Conservation (phyloP, 2,888 invertebrate species). For the Leucoma salicis region DNA sequence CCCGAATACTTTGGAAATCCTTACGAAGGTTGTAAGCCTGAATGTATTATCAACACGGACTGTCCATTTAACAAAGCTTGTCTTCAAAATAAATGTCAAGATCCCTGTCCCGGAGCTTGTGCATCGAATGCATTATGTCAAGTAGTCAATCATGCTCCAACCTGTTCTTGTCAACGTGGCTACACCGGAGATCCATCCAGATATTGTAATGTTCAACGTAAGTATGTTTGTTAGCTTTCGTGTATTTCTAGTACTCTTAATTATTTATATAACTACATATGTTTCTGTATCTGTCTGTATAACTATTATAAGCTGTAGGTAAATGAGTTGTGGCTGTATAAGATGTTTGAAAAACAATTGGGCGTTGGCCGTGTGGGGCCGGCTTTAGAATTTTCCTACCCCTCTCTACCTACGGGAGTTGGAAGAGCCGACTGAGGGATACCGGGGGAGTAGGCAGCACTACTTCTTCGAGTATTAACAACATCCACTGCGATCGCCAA, state of each 20-base stretch:
- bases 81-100: conserved; percentile 86
- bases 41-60: conserved; percentile 87
- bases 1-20: conserved; percentile 88
- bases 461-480: too few relatives aligned
- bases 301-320: too few relatives aligned
- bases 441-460: too few relatives aligned
- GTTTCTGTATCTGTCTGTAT: too few relatives aligned
- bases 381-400: too few relatives aligned
- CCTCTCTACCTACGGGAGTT: too few relatives aligned
- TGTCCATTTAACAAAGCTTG: conserved; percentile 87
- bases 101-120: conserved; percentile 90
- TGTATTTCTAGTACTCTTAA: neutral
- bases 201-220: conserved; percentile 82
- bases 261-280: too few relatives aligned
- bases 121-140: conserved; percentile 89
- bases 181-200: conserved; percentile 89
- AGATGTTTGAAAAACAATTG: too few relatives aligned
- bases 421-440: too few relatives aligned
- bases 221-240: conserved; percentile 43
- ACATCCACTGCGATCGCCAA: too few relatives aligned
- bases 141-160: conserved; percentile 87
- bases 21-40: conserved; percentile 88
- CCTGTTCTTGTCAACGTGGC: conserved; percentile 85
- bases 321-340: too few relatives aligned
- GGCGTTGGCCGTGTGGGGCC: too few relatives aligned